Conservation (phyloP, 2,113 vertebrate genomes). For the Labrus mixtus region DNA sequence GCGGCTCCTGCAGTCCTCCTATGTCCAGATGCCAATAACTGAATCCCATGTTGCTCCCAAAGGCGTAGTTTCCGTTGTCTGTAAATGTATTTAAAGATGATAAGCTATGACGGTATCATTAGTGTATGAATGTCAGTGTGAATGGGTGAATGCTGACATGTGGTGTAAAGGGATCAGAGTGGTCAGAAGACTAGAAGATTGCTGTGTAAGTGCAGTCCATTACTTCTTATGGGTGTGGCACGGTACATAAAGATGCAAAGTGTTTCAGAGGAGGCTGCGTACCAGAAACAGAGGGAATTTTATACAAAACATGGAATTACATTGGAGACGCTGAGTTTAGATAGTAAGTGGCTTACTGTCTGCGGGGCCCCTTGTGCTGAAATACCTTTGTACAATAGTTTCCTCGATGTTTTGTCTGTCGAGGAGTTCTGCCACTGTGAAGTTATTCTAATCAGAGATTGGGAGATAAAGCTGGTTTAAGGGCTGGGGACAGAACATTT, state of each 20-base stretch:
- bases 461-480: slow-evolving; percentile 4
- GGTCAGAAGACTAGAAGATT: background rate
- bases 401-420: slow-evolving; percentile 17
- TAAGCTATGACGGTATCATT: background rate
- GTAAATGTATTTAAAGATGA: background rate
- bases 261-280: background rate
- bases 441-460: slow-evolving; percentile 45
- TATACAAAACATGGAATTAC: background rate
- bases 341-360: background rate
- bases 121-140: background rate
- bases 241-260: background rate
- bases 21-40: background rate
- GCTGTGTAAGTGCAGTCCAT: background rate
- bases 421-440: background rate
- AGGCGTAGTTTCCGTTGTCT: background rate
- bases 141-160: background rate
- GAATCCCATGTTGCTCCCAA: background rate
- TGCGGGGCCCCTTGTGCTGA: background rate
- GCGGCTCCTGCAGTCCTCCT: background rate
- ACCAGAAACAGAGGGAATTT: background rate
- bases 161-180: background rate
- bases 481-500: slow-evolving; percentile 3
- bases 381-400: slow-evolving; percentile 8
- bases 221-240: background rate
- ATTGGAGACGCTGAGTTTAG: background rate